Evolutionary conservation across 1,140 invertebrate genomes (phyloP).

Genomic region (Nilaparvata lugens): DNA sequence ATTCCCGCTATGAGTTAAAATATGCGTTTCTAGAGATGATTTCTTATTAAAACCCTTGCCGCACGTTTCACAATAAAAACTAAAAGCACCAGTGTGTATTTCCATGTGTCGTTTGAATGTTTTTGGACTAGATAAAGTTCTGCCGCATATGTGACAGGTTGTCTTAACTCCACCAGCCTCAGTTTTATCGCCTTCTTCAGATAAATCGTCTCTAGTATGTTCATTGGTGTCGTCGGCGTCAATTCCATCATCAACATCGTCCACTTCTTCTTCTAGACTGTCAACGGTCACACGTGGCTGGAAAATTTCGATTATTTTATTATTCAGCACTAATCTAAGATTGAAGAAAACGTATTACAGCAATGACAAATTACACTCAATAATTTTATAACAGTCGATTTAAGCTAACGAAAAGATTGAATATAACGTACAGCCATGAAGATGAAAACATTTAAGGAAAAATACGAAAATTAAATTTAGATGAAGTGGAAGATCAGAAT

Average conservation of each 20-base stretch:
- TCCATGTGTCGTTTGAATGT: conserved; percentile 7
- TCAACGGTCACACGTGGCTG: no score
- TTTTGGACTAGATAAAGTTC: conserved; percentile 4
- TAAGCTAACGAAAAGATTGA: no score
- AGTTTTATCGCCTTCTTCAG: not conserved
- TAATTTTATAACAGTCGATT: no score
- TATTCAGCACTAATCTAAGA: no score
- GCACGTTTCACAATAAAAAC: conserved; percentile 19
- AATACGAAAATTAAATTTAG: no score
- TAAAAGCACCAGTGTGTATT: conserved; percentile 12
- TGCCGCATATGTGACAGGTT: not conserved
- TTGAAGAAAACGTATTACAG: no score
- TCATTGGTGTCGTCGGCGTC: not conserved
- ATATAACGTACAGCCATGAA: no score
- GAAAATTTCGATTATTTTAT: no score
- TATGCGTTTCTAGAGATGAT: conserved; percentile 9
- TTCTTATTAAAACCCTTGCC: conserved; percentile 15
- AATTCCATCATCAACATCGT: not conserved
- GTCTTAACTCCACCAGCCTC: not conserved
- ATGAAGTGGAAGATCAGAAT: no score
- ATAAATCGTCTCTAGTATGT: not conserved
- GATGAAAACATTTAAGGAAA: no score
- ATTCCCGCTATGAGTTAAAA: not conserved
- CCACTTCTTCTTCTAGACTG: no score
- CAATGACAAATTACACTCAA: no score